Base-by-base conservation (phyloP, 2,113 vertebrate species). In the Misgurnus mizolepis region DNA sequence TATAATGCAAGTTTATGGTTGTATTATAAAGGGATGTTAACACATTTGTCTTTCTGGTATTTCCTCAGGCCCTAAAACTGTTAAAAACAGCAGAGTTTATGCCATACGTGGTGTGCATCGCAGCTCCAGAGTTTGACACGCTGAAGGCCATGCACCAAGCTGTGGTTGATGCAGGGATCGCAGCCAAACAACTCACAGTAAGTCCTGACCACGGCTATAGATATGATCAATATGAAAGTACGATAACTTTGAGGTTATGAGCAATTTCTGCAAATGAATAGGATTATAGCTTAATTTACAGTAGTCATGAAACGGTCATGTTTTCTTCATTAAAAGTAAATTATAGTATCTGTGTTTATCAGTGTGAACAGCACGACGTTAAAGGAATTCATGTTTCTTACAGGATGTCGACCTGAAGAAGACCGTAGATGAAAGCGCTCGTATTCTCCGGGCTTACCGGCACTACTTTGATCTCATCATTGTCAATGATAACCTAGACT, bases 401-500 rank as follows among this genome's bases (percentile, higher is more conserved):
- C 89, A 99, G 98, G 98, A 99, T 73, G 95, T 95, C 6, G 97
- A 99, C 89, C 88, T 99, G 90, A 96, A 95, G 83, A 99, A 98
- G 91, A 99, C 97, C 0, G 96, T 98, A 86, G 97, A 99, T 11
- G 98, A 99, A 87, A 99, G 97, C 0, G 95, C 95, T 0, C 95
- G 97, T 56, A 96, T 99, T 89, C 96, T 97, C 83, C 91, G 95
- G 88, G 94, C 96, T 0, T 99, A 98, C 90, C 95, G 92, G 90
- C 98, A 99, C 94, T 99, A 97, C 85, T 99, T 99, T 40, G 97
- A 99, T 86, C 90, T 99, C 90, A 94, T 94, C 90, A 95, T 99
- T 72, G 75, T 95, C 67, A 99, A 98, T 40, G 94, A 99, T 92
- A 98, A 98, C 93, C 93, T 99, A 47, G 96, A 99, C 91, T 94